A percentile compares a stretch with the other conserved stretches of the same genome.
phyloP scores from a whole-genome alignment of 2,113 vertebrate species.

The Tamias sibiricus region DNA sequence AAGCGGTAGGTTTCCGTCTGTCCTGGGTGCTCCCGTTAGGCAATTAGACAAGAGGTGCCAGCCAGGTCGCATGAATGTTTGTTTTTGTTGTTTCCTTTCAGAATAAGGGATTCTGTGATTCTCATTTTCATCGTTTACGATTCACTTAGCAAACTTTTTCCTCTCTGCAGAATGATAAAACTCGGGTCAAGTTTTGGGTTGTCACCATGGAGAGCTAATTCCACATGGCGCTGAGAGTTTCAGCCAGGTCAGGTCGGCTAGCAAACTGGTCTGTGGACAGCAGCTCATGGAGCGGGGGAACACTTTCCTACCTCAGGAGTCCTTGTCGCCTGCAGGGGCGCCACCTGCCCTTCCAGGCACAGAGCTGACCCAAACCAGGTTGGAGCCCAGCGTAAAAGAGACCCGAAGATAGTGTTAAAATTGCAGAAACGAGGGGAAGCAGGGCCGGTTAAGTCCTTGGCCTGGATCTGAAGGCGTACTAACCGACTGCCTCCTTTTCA shows the following conservation, averaged over 20 bases:
- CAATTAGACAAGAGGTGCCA: neutral
- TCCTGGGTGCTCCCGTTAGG: no score
- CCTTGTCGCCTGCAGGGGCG: neutral
- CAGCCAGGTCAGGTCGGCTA: accelerated
- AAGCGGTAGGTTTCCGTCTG: accelerated
- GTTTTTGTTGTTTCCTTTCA: neutral
- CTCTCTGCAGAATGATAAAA: neutral
- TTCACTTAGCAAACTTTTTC: no score
- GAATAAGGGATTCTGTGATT: neutral
- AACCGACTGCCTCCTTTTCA: no score
- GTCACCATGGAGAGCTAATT: neutral
- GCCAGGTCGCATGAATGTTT: accelerated
- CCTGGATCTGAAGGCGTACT: accelerated
- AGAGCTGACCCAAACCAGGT: neutral
- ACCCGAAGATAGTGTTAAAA: neutral
- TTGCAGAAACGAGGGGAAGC: neutral
- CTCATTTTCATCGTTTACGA: neutral
- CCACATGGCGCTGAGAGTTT: accelerated
- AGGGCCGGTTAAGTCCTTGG: neutral
- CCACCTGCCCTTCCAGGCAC: neutral
- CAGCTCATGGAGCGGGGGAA: neutral
- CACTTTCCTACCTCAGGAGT: neutral
- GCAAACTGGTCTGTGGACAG: accelerated
- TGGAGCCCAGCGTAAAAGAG: neutral
- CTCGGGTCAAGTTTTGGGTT: neutral